phyloP scores from a whole-genome alignment of 2,888 invertebrate genomes.

The Protophormia terraenovae region DNA sequence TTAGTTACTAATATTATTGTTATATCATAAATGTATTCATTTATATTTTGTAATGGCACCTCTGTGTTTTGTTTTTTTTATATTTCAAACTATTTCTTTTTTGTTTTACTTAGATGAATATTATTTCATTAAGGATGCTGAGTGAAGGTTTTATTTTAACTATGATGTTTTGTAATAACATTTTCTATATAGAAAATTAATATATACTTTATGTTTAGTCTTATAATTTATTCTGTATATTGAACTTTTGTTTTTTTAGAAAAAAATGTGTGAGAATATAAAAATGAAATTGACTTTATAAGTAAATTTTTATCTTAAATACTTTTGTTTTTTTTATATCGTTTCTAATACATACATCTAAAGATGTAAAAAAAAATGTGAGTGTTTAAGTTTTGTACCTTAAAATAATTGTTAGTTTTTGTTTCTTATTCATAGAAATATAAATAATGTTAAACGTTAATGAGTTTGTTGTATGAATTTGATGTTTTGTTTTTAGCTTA shows the following conservation, averaged over 20 bases:
- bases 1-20: background rate
- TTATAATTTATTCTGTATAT: background rate
- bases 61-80: background rate
- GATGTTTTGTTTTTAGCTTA: background rate
- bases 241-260: background rate
- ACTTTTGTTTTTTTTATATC: background rate
- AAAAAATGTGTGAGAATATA: background rate
- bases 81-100: background rate
- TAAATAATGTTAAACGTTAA: background rate
- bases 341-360: background rate
- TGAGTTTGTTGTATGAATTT: background rate
- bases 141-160: background rate
- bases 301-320: background rate
- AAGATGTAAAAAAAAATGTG: conserved; percentile 12
- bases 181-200: no score
- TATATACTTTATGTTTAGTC: no score
- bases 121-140: background rate
- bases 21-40: background rate
- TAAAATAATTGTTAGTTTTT: conserved; percentile 16
- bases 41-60: conserved; percentile 4
- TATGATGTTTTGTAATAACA: no score
- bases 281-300: background rate
- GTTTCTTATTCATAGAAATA: background rate
- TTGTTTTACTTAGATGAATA: no score
- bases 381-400: conserved; percentile 21